Percentiles rank a stretch among this genome's conserved stretches.
These are phyloP conservation scores for Battus philenor DNA, from an alignment of 1,140 invertebrate genomes.

Conservation along the genomic window DNA sequence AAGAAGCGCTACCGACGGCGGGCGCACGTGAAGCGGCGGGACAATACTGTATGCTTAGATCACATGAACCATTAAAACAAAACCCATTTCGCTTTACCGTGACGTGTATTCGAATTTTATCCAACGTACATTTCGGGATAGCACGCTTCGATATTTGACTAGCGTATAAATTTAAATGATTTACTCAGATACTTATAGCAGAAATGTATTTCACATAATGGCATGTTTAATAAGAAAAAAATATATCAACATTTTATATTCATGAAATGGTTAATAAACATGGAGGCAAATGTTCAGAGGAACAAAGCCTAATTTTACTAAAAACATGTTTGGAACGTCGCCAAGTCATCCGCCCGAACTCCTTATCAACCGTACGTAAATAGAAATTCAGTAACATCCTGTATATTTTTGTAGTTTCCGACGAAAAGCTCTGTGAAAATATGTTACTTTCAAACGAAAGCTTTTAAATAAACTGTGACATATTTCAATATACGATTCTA, in stretches of 20 bases:
- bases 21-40: not conserved
- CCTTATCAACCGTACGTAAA: not conserved
- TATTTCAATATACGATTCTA: not conserved
- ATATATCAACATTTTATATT: not conserved
- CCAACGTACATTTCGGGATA: not conserved
- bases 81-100: too few relatives aligned
- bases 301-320: constrained; percentile 1
- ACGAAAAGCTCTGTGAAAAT: not conserved
- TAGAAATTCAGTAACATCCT: not conserved
- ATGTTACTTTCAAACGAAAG: not conserved
- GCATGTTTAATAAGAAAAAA: not conserved
- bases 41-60: not conserved
- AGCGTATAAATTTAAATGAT: too few relatives aligned
- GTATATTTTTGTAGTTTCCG: not conserved
- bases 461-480: not conserved
- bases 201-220: not conserved
- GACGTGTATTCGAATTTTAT: too few relatives aligned
- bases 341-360: not conserved
- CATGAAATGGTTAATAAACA: not conserved
- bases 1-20: not conserved
- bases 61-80: too few relatives aligned
- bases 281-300: not conserved
- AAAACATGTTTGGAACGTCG: not conserved
- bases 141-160: not conserved
- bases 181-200: not conserved